Evolutionary conservation across 2,888 invertebrate genomes (phyloP).

Genomic region (Aquatica leii): DNA sequence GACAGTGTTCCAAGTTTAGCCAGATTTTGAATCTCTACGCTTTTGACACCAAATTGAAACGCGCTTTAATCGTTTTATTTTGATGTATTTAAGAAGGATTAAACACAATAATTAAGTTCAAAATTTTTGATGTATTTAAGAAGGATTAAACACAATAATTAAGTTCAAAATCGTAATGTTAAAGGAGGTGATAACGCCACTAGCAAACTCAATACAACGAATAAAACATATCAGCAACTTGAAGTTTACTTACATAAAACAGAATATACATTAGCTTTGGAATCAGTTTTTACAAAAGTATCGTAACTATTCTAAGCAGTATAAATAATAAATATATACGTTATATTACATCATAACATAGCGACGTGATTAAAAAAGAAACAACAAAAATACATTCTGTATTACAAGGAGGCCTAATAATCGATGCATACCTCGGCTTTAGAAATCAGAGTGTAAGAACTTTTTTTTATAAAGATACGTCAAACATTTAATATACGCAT

Average conservation of each 20-base stretch:
- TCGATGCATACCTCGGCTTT: slow-evolving; percentile 23
- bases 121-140: too few species aligned
- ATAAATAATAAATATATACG: slow-evolving; percentile 29
- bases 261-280: slow-evolving; percentile 34
- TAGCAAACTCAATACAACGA: too few species aligned
- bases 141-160: too few species aligned
- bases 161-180: too few species aligned
- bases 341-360: slow-evolving; percentile 26
- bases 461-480: slow-evolving; percentile 31
- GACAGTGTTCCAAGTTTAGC: too few species aligned
- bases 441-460: slow-evolving; percentile 12
- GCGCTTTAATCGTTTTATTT: too few species aligned
- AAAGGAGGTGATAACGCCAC: too few species aligned
- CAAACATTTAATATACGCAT: slow-evolving; percentile 32
- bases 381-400: neutral
- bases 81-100: too few species aligned
- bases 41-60: too few species aligned
- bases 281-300: slow-evolving; percentile 34
- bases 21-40: too few species aligned
- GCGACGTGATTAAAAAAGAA: slow-evolving; percentile 14
- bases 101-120: too few species aligned
- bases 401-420: slow-evolving; percentile 25
- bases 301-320: slow-evolving; percentile 18
- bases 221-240: too few species aligned
- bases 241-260: slow-evolving; percentile 35